Evolutionary conservation across 2,888 invertebrate species (phyloP).

Genomic region (Euproctis similis): DNA sequence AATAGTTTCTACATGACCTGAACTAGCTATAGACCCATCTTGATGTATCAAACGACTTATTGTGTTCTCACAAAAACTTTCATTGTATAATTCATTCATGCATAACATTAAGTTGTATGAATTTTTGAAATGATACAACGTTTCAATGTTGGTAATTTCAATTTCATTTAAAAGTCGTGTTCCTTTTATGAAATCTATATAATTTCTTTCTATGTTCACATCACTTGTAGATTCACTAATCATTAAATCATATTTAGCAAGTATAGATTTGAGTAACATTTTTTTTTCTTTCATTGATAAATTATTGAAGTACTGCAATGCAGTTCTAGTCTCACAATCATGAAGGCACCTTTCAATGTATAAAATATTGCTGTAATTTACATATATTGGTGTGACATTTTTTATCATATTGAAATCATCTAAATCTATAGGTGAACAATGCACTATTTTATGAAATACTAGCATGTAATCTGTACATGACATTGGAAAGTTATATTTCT

Average conservation of each 20-base stretch:
- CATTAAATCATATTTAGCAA: constrained; percentile 60
- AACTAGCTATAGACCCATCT: constrained; percentile 32
- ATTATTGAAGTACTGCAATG: constrained; percentile 49
- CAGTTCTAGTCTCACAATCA: constrained; percentile 51
- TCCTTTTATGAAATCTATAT: constrained; percentile 65
- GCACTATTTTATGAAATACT: constrained; percentile 56
- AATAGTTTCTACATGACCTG: constrained; percentile 40
- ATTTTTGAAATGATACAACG: constrained; percentile 59
- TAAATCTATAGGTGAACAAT: constrained; percentile 40
- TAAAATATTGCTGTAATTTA: constrained; percentile 47
- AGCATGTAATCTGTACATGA: constrained; percentile 53
- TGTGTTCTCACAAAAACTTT: constrained; percentile 31
- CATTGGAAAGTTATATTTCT: constrained; percentile 63
- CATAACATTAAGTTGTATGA: constrained; percentile 42
- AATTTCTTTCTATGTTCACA: constrained; percentile 51
- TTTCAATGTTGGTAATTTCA: constrained; percentile 47
- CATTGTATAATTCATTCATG: constrained; percentile 48
- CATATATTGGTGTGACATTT: constrained; percentile 41
- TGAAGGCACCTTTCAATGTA: constrained; percentile 57
- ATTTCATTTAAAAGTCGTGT: constrained; percentile 38
- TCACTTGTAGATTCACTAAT: constrained; percentile 34
- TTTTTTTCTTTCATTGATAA: constrained; percentile 42
- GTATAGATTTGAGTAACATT: constrained; percentile 42
- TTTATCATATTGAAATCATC: constrained; percentile 53
- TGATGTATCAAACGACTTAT: constrained; percentile 32